phyloP scores from a whole-genome alignment of 2,797 vertebrate species.

The Nasua narica region DNA sequence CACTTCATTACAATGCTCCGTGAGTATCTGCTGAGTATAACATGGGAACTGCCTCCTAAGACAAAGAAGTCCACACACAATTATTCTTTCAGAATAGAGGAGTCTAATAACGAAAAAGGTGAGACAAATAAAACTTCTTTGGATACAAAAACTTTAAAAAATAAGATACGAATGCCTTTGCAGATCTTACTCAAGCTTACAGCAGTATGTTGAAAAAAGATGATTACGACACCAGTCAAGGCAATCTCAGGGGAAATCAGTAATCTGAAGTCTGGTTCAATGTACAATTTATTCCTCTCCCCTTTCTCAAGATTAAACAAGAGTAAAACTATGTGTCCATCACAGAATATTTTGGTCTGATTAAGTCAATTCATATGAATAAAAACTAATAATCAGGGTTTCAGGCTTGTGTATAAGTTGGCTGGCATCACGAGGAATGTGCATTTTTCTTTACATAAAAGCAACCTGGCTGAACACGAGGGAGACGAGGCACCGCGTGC shows the following conservation, averaged over 20 bases:
- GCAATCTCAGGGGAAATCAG: background rate
- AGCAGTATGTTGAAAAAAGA: background rate
- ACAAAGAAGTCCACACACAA: constrained; percentile 58
- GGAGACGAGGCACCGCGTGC: background rate
- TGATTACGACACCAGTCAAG: background rate
- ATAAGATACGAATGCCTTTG: background rate
- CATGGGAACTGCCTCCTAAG: constrained; percentile 98
- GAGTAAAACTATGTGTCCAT: background rate
- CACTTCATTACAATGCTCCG: constrained; percentile 99
- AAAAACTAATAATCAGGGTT: background rate
- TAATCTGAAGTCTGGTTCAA: constrained; percentile 13
- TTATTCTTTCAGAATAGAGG: background rate
- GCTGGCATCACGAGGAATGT: background rate
- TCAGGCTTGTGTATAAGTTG: background rate
- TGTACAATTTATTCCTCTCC: background rate
- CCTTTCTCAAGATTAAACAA: background rate
- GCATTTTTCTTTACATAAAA: background rate
- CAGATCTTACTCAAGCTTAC: background rate
- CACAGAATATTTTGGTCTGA: background rate
- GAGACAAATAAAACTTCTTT: constrained; percentile 1
- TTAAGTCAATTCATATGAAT: background rate
- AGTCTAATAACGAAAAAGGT: background rate
- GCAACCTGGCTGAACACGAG: background rate
- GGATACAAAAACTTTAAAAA: constrained; percentile 1
- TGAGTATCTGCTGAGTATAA: constrained; percentile 99